A percentile compares a stretch with the other conserved stretches of the same genome.
These are phyloP conservation scores for Lichenostomus cassidix DNA, from an alignment of 2,113 vertebrate genomes.

Conservation along the genomic window DNA sequence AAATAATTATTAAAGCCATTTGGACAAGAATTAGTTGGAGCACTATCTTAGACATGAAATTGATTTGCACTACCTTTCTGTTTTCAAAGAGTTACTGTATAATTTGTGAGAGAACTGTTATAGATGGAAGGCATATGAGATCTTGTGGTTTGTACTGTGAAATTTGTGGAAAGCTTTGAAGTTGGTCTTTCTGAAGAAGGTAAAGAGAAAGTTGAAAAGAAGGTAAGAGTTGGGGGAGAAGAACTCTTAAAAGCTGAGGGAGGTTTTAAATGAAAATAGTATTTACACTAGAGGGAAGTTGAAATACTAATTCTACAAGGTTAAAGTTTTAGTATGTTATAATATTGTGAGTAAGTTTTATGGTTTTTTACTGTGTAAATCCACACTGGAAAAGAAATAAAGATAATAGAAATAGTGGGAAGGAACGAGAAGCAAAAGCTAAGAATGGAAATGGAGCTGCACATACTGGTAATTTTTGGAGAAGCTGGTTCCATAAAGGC, in stretches of 20 bases:
- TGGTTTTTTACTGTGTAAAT: slow-evolving; percentile 19
- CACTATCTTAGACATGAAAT: slow-evolving; percentile 47
- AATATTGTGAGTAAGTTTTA: slow-evolving; percentile 37
- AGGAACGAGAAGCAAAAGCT: slow-evolving; percentile 6
- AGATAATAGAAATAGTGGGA: slow-evolving; percentile 25
- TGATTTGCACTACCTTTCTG: slow-evolving; percentile 69
- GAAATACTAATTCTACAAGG: slow-evolving; percentile 17
- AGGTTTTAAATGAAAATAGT: slow-evolving; percentile 30
- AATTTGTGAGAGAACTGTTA: slow-evolving; percentile 34
- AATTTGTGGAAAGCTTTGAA: slow-evolving; percentile 33
- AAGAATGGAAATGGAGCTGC: slow-evolving; percentile 25
- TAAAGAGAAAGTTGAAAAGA: slow-evolving; percentile 74
- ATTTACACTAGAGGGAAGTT: slow-evolving; percentile 38
- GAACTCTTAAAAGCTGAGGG: not conserved
- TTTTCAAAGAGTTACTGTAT: slow-evolving; percentile 59
- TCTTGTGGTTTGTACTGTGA: slow-evolving; percentile 39
- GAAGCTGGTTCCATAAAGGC: not conserved
- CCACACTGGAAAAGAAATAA: slow-evolving; percentile 63
- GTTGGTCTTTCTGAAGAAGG: slow-evolving; percentile 29
- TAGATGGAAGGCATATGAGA: slow-evolving; percentile 5
- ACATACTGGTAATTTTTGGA: not conserved
- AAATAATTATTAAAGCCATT: not conserved
- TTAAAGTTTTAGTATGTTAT: slow-evolving; percentile 29
- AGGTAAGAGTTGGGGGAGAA: slow-evolving; percentile 13
- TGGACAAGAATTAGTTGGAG: slow-evolving; percentile 14